Conservation (phyloP, 2,888 invertebrate genomes). For the Ophion ellenae region DNA sequence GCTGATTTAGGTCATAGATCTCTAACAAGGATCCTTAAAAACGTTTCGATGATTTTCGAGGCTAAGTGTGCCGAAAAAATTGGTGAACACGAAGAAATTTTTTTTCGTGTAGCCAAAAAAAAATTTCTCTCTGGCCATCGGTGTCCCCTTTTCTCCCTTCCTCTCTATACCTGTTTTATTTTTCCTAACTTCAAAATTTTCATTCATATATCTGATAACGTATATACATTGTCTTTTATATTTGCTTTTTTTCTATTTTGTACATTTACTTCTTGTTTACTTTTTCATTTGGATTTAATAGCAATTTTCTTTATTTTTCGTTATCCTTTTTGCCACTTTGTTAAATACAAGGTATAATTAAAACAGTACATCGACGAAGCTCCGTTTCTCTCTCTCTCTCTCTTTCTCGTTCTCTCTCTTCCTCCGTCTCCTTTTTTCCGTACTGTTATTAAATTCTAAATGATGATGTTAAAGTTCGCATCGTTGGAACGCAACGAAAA, state of each 20-base stretch:
- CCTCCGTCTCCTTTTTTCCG: background rate
- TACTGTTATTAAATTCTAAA: background rate
- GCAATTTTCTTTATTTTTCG: background rate
- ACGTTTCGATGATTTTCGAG: too few species aligned
- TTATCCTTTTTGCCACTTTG: background rate
- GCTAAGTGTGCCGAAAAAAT: too few species aligned
- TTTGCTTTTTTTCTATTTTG: background rate
- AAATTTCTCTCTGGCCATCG: too few species aligned
- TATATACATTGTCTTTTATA: background rate
- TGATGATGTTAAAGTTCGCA: too few species aligned
- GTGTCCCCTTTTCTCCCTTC: slow-evolving; percentile 3
- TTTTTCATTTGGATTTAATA: background rate
- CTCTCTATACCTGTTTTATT: background rate
- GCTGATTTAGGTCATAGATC: too few species aligned
- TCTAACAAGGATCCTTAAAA: too few species aligned
- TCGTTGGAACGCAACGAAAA: too few species aligned
- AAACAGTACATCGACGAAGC: background rate
- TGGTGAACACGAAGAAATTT: too few species aligned
- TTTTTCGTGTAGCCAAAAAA: too few species aligned
- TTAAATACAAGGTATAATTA: background rate
- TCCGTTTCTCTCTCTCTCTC: background rate
- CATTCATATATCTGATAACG: background rate
- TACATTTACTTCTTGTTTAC: background rate
- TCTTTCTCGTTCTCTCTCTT: background rate
- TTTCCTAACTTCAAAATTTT: background rate